These are phyloP conservation scores for Athalia cordata DNA, from an alignment of 2,888 invertebrate genomes.

Conservation along the genomic window DNA sequence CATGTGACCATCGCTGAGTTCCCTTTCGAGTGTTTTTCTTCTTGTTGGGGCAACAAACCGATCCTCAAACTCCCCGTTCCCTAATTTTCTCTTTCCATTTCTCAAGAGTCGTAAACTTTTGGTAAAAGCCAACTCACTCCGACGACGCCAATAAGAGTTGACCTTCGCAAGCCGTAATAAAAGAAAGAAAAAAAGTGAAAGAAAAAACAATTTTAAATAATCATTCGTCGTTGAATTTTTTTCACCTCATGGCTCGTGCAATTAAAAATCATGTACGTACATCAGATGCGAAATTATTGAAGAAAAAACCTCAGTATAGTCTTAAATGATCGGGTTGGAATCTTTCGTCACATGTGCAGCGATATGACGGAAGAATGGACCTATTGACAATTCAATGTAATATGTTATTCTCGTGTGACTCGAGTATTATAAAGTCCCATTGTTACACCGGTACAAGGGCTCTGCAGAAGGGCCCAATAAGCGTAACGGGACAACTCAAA, in stretches of 20 bases:
- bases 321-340: no score
- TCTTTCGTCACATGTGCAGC: no score
- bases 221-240: no score
- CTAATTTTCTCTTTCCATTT: constrained; percentile 44
- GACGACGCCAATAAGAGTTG: not conserved
- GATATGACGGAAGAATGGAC: no score
- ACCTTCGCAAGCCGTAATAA: not conserved
- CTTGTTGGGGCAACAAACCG: constrained; percentile 58
- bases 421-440: not conserved
- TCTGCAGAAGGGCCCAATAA: not conserved
- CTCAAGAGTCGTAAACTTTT: constrained; percentile 54
- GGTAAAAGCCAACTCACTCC: constrained; percentile 33
- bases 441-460: not conserved
- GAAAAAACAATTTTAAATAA: not conserved
- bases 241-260: no score
- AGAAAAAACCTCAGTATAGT: no score
- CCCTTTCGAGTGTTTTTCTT: constrained; percentile 51
- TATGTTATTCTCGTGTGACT: no score
- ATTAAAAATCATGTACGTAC: no score
- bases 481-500: constrained; percentile 40
- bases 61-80: constrained; percentile 39
- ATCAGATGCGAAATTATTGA: no score
- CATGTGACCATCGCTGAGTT: not conserved
- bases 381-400: no score
- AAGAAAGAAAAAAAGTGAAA: not conserved